These are phyloP conservation scores for Petrocephalus sullivani DNA, from an alignment of 2,797 vertebrate genomes.

Conservation along the genomic window DNA sequence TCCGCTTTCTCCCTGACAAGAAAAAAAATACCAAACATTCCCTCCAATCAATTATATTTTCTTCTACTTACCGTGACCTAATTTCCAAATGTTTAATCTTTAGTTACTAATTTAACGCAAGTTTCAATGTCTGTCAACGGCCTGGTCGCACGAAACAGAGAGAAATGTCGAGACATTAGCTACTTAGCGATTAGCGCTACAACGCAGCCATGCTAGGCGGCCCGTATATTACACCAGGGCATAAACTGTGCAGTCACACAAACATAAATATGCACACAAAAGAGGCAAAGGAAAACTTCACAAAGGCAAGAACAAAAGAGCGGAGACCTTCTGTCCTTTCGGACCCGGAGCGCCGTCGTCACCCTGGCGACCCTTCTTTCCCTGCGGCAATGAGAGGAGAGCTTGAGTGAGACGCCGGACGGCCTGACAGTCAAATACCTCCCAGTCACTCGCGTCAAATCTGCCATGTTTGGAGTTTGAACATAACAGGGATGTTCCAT, in stretches of 20 bases:
- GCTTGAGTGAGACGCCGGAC: neutral
- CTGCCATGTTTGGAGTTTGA: neutral
- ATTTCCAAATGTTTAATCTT: neutral
- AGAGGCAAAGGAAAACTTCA: conserved; percentile 11
- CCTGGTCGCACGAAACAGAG: neutral
- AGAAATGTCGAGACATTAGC: neutral
- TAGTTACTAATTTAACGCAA: neutral
- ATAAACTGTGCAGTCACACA: neutral
- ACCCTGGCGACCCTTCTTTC: conserved; percentile 81
- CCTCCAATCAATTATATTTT: neutral
- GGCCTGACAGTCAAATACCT: neutral
- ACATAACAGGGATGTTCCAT: neutral
- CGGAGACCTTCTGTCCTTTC: conserved; percentile 77
- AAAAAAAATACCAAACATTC: conserved; percentile 11
- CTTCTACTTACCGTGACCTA: neutral
- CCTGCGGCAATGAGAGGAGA: conserved; percentile 61
- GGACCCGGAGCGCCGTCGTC: conserved; percentile 71
- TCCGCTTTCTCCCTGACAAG: conserved; percentile 73
- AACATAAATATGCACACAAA: conserved; percentile 18
- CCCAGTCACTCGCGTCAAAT: neutral
- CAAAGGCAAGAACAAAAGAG: conserved; percentile 15
- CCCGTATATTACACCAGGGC: neutral
- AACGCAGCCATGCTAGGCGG: neutral
- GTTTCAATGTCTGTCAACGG: neutral
- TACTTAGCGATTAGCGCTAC: neutral